A percentile compares a stretch with the other conserved stretches of the same genome.
Conservation (phyloP, 2,888 invertebrate species). For the Erynnis tages region DNA sequence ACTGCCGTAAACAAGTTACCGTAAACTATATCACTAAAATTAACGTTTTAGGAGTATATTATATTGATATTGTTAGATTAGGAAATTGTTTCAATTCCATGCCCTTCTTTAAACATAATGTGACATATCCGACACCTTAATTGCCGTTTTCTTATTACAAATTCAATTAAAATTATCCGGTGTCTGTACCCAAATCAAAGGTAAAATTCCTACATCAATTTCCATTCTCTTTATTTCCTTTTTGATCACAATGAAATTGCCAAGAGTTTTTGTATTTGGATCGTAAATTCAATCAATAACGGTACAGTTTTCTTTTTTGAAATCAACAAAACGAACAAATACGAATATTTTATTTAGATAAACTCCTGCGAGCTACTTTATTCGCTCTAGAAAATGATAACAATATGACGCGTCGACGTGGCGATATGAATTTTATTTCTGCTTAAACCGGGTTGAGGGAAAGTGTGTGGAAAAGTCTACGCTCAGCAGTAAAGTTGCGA, state of each 20-base stretch:
- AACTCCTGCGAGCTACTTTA: too few relatives aligned
- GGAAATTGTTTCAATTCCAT: not conserved
- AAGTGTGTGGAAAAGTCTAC: constrained; percentile 19
- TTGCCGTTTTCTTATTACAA: not conserved
- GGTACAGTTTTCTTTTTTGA: too few relatives aligned
- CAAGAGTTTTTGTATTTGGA: too few relatives aligned
- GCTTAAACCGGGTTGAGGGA: constrained; percentile 16
- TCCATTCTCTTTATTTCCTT: not conserved
- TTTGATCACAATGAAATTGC: not conserved
- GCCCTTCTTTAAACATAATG: not conserved
- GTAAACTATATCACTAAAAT: not conserved
- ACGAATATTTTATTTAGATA: too few relatives aligned
- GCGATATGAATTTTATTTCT: constrained; percentile 21
- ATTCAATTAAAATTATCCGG: not conserved
- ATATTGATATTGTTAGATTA: not conserved
- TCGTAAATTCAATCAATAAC: too few relatives aligned
- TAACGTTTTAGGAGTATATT: not conserved
- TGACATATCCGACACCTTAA: too few relatives aligned
- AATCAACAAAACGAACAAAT: too few relatives aligned
- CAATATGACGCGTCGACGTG: not conserved
- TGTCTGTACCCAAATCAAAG: not conserved
- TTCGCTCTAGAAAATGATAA: not conserved
- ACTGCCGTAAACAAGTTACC: not conserved
- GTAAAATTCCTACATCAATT: not conserved
- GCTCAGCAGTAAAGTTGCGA: constrained; percentile 18